A percentile compares a stretch with the other conserved stretches of the same genome.
phyloP scores from a whole-genome alignment of 1,140 invertebrate species.

The Musca domestica region DNA sequence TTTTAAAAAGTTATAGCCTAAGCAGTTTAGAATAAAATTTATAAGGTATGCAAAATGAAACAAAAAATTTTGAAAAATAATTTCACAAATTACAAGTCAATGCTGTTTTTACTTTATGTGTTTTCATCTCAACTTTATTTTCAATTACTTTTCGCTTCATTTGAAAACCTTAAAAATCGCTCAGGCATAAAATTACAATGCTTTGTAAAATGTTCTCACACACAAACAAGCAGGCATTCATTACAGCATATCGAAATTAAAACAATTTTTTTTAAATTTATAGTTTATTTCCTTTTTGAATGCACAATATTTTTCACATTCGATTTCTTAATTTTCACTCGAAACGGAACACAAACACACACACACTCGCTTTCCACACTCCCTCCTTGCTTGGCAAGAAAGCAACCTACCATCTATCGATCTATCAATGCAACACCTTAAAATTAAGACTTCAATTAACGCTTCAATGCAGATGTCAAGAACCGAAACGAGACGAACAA shows the following conservation, averaged over 20 bases:
- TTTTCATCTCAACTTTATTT: background rate
- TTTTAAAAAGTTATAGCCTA: too few species aligned
- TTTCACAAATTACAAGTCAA: too few species aligned
- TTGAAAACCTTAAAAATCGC: background rate
- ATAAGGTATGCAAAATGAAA: too few species aligned
- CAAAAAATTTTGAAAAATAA: too few species aligned
- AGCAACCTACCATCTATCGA: background rate
- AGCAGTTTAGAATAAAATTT: too few species aligned
- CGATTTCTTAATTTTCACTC: conserved; percentile 18
- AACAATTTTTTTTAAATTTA: conserved; percentile 3
- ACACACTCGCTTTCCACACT: background rate
- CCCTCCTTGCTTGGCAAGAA: background rate
- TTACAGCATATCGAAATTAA: too few species aligned
- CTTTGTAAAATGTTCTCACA: too few species aligned
- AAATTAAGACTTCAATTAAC: conserved; percentile 3
- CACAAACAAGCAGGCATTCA: too few species aligned
- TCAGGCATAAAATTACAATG: conserved; percentile 8
- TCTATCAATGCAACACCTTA: conserved; percentile 10
- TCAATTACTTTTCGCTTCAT: background rate
- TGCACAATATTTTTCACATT: background rate
- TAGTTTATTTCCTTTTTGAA: background rate
- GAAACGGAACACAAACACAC: background rate
- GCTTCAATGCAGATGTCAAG: background rate
- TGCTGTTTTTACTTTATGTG: background rate
- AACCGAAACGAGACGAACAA: too few species aligned